Evolutionary conservation across 2,797 vertebrate species (phyloP), one percentile per base, ranked within the genome.

Genomic region (Bradypodion pumilum): DNA sequence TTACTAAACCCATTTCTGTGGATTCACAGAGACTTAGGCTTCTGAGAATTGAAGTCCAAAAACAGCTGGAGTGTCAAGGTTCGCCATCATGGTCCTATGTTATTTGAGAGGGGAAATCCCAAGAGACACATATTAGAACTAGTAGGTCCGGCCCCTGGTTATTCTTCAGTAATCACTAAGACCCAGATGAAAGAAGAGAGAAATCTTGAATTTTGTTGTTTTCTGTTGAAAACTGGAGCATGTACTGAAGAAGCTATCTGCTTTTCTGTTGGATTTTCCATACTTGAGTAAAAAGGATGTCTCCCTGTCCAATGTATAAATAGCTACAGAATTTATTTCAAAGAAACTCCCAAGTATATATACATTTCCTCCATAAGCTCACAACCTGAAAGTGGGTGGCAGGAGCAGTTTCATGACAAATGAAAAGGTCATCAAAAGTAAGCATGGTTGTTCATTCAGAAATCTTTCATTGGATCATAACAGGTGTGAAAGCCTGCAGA

Each of bases 101-200:
- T 72, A 69, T 0, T 2, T 7, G 79, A 13, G 8, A 3, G 21
- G 72, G 84, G 85, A 0, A 0, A 0, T 81, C 59, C 9, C 27
- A 4, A 32, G 15, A 13, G 29, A 29, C 35, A 42, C 12, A n/a
- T 66, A 80, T 73, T 56, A 35, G 42, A 56, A 35, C 2, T 27
- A 59, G 66, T 16, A 70, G 27, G 10, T 46, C 59, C 44, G 52
- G 15, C 13, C 15, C n/a, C 46, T 66, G 29, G 2, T 65, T 52
- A n/a, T 27, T 59, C n/a, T 23, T 56, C 13, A 29, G 9, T 10
- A 52, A 19, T 52, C 15, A 32, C 4, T 0, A 27, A 46, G 15
- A 46, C 21, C 21, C 77, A 66, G 21, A 68, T 35, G 49, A 68
- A 59, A 82, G 37, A 1, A 56, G 37, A n/a, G 12, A 27, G 77